Evolutionary conservation across 2,113 vertebrate species (phyloP).

Genomic region (Hylia prasina): DNA sequence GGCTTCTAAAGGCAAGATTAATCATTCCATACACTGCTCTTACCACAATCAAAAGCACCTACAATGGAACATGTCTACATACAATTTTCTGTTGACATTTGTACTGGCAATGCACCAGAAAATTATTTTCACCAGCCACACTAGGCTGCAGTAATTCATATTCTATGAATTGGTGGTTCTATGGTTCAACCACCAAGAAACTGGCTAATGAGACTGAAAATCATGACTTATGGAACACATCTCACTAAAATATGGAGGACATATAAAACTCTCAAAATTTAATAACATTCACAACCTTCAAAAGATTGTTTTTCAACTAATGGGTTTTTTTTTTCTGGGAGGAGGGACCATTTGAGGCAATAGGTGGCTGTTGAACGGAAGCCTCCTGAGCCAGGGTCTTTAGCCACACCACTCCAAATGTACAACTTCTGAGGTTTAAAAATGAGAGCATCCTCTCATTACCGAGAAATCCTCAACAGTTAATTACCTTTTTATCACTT

Average conservation of each 20-base stretch:
- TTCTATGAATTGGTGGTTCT: too few relatives aligned
- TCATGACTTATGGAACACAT: not conserved
- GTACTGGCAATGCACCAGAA: not conserved
- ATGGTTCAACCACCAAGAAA: not conserved
- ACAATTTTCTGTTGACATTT: not conserved
- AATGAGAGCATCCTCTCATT: not conserved
- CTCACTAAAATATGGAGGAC: not conserved
- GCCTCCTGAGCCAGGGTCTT: not conserved
- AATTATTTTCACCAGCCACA: not conserved
- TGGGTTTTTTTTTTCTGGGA: fast-evolving
- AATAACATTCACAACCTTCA: not conserved
- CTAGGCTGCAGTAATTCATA: not conserved
- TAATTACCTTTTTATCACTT: not conserved
- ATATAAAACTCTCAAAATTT: not conserved
- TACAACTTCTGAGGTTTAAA: not conserved
- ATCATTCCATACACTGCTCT: not conserved
- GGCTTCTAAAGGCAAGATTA: not conserved
- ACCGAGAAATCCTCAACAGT: not conserved
- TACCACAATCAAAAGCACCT: not conserved
- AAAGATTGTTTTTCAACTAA: not conserved
- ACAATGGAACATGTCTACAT: not conserved
- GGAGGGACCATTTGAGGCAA: not conserved
- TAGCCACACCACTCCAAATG: not conserved
- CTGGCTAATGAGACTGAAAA: not conserved
- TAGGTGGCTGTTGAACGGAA: not conserved